phyloP scores from a whole-genome alignment of 2,888 invertebrate genomes.

The Cynaeus angustus region DNA sequence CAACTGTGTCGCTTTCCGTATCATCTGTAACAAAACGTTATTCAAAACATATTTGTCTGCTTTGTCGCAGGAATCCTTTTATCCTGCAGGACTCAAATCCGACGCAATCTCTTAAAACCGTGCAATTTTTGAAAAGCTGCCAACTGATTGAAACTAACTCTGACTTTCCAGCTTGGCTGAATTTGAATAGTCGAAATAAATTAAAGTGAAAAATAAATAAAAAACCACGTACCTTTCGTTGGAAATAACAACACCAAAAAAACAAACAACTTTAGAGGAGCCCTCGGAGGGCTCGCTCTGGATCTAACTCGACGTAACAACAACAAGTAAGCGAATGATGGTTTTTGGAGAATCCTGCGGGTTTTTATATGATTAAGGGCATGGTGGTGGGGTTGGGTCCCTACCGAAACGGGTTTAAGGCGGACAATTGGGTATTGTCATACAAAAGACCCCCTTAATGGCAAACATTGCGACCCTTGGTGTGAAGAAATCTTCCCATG shows the following conservation, averaged over 20 bases:
- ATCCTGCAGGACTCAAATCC: too few species aligned
- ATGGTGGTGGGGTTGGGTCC: slow-evolving; percentile 14
- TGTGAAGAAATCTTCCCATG: slow-evolving; percentile 36
- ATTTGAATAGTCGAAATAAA: slow-evolving; percentile 11
- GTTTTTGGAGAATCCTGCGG: slow-evolving; percentile 38
- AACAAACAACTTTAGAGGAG: slow-evolving; percentile 13
- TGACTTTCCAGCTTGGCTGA: neutral
- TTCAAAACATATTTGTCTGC: too few species aligned
- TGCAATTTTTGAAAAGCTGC: neutral
- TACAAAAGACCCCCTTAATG: slow-evolving; percentile 41
- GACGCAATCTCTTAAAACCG: too few species aligned
- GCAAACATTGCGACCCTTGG: slow-evolving; percentile 31
- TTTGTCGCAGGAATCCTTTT: too few species aligned
- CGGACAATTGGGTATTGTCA: slow-evolving; percentile 39
- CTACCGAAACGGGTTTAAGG: slow-evolving; percentile 37
- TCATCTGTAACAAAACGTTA: neutral
- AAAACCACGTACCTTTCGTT: neutral
- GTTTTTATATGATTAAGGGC: slow-evolving; percentile 41
- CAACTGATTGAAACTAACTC: neutral
- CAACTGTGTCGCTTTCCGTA: slow-evolving; percentile 31
- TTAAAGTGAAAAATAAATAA: neutral
- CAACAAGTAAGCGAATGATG: slow-evolving; percentile 35
- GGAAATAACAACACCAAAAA: neutral
- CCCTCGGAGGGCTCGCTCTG: slow-evolving; percentile 42
- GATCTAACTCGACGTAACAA: slow-evolving; percentile 23